phyloP scores from a whole-genome alignment of 2,113 vertebrate genomes.

The Chaetodon trifascialis region DNA sequence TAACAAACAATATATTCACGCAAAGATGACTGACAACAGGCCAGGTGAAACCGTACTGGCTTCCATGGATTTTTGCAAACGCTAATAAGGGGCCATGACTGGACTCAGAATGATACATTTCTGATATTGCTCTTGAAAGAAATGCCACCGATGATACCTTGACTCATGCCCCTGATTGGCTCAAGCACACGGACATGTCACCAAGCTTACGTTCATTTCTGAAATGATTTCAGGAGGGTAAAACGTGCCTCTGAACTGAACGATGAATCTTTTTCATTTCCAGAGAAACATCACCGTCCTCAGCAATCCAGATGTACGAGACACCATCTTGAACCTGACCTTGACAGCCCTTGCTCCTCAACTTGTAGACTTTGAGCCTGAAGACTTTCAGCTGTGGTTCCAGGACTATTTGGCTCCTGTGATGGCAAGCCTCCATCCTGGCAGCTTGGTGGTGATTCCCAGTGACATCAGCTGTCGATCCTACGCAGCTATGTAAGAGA shows the following conservation, averaged over 20 bases:
- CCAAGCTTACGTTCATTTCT: not conserved
- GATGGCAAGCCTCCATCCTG: constrained; percentile 51
- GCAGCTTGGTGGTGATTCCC: constrained; percentile 54
- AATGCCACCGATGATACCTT: no score
- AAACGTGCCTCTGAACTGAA: not conserved
- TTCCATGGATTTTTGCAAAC: not conserved
- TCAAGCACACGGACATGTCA: not conserved
- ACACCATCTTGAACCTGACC: constrained; percentile 64
- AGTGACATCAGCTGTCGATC: constrained; percentile 67
- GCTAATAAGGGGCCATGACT: not conserved
- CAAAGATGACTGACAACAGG: not conserved
- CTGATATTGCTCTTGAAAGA: not conserved
- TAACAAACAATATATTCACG: not conserved
- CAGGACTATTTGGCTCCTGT: constrained; percentile 56
- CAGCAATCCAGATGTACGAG: constrained; percentile 14
- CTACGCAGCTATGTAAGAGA: constrained; percentile 59
- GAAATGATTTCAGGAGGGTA: not conserved
- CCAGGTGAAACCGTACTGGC: no score
- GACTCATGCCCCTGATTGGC: not conserved
- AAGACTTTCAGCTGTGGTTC: constrained; percentile 65
- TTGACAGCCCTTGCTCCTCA: constrained; percentile 52
- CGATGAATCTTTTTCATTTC: not conserved
- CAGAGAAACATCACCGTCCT: constrained; percentile 49
- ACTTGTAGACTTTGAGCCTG: constrained; percentile 48
- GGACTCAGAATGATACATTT: not conserved